Conservation (phyloP, 2,797 vertebrate species). For the Eremophila alpestris region DNA sequence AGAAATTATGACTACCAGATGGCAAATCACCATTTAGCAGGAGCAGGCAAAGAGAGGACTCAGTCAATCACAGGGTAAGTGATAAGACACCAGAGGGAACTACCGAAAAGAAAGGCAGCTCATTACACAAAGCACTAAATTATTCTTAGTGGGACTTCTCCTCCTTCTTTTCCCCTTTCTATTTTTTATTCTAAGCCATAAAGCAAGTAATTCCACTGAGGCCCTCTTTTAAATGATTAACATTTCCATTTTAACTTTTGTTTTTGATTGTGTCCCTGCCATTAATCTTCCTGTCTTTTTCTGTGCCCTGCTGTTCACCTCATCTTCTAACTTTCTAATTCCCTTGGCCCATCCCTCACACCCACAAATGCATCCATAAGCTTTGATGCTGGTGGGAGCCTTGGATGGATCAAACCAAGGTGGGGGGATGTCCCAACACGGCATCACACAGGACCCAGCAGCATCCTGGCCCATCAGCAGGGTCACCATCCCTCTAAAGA, state of each 20-base stretch:
- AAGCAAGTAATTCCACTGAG: constrained; percentile 61
- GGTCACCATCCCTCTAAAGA: not conserved
- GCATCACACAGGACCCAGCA: not conserved
- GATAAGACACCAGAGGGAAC: constrained; percentile 67
- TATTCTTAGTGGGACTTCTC: constrained; percentile 69
- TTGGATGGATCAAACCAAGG: not conserved
- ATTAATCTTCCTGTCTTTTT: constrained; percentile 62
- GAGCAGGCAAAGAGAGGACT: constrained; percentile 63
- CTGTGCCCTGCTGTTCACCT: constrained; percentile 21
- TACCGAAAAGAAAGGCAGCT: constrained; percentile 59
- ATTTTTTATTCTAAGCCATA: constrained; percentile 60
- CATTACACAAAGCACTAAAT: constrained; percentile 68
- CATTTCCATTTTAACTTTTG: constrained; percentile 71
- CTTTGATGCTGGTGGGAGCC: not conserved
- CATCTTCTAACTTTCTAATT: not conserved
- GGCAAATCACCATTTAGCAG: constrained; percentile 70
- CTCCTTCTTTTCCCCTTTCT: constrained; percentile 48
- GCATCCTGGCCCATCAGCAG: not conserved
- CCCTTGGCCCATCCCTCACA: accelerated
- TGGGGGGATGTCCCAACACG: not conserved
- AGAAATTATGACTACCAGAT: constrained; percentile 74
- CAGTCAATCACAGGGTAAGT: constrained; percentile 68
- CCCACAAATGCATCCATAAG: not conserved
- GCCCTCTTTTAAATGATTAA: constrained; percentile 64
- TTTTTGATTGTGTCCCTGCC: constrained; percentile 64